Evolutionary conservation across 2,888 invertebrate genomes (phyloP).

Genomic region (Ethmia dodecea): DNA sequence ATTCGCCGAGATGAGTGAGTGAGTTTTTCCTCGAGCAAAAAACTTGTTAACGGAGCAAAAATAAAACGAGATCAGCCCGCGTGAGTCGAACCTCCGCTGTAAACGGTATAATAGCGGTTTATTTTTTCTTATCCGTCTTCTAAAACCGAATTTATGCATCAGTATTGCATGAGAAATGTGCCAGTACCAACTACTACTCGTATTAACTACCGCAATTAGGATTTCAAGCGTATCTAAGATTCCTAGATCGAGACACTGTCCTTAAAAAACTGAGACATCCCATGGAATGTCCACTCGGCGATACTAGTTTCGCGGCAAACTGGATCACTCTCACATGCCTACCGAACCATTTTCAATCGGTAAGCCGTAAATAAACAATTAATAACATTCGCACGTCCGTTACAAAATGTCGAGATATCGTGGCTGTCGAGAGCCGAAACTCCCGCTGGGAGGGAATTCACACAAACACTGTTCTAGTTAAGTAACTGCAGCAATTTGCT

Average conservation of each 20-base stretch:
- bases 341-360: constrained; percentile 33
- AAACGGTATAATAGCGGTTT: constrained; percentile 6
- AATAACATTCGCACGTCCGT: constrained; percentile 13
- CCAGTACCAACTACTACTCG: background rate
- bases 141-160: too few species aligned
- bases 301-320: constrained; percentile 24
- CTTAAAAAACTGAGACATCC: constrained; percentile 26
- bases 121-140: background rate
- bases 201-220: constrained; percentile 26
- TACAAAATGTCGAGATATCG: constrained; percentile 4
- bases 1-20: constrained; percentile 38
- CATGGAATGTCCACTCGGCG: constrained; percentile 16
- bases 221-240: constrained; percentile 29
- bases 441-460: constrained; percentile 28
- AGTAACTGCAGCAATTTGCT: background rate
- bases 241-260: constrained; percentile 23
- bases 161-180: too few species aligned
- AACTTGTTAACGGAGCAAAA: constrained; percentile 46
- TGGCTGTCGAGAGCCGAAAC: constrained; percentile 20
- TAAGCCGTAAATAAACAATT: constrained; percentile 40
- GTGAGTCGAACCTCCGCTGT: constrained; percentile 7
- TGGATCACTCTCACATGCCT: constrained; percentile 32
- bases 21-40: constrained; percentile 47
- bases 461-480: constrained; percentile 23
- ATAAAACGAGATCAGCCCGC: constrained; percentile 39